phyloP scores from a whole-genome alignment of 1,140 invertebrate genomes.

The Ceratina japonica region DNA sequence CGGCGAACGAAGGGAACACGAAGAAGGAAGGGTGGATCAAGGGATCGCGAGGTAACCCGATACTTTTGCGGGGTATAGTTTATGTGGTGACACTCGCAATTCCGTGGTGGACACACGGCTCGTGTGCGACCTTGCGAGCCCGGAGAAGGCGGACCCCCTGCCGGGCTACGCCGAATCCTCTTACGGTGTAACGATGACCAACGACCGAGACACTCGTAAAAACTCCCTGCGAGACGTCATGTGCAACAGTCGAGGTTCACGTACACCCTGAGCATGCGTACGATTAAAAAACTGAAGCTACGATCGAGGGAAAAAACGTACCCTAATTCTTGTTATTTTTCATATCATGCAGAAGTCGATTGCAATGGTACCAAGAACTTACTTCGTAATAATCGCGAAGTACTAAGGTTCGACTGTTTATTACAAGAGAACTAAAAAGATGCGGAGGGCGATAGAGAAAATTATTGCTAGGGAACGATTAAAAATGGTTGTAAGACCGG shows the following conservation, averaged over 20 bases:
- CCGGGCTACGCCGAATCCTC: conserved; percentile 73
- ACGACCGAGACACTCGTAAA: conserved; percentile 61
- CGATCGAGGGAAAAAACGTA: too few species aligned
- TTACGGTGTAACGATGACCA: conserved; percentile 60
- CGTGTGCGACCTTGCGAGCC: conserved; percentile 63
- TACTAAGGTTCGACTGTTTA: too few species aligned
- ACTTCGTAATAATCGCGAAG: too few species aligned
- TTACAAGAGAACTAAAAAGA: too few species aligned
- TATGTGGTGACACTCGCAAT: conserved; percentile 77
- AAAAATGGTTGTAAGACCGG: conserved; percentile 26
- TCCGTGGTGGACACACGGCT: conserved; percentile 69
- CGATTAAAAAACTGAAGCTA: conserved; percentile 12
- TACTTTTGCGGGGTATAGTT: conserved; percentile 75
- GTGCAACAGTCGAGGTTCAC: conserved; percentile 30
- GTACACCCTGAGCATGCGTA: conserved; percentile 33
- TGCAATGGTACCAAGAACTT: too few species aligned
- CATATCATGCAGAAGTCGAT: too few species aligned
- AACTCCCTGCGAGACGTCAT: conserved; percentile 44
- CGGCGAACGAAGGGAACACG: conserved; percentile 32
- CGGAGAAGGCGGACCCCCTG: conserved; percentile 67
- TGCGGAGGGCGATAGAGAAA: background rate
- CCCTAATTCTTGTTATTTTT: too few species aligned
- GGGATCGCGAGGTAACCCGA: conserved; percentile 70
- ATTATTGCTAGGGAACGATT: conserved; percentile 27
- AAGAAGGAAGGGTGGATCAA: conserved; percentile 16